These are phyloP conservation scores for Melipona beecheii DNA, from an alignment of 2,888 invertebrate genomes.

Conservation along the genomic window DNA sequence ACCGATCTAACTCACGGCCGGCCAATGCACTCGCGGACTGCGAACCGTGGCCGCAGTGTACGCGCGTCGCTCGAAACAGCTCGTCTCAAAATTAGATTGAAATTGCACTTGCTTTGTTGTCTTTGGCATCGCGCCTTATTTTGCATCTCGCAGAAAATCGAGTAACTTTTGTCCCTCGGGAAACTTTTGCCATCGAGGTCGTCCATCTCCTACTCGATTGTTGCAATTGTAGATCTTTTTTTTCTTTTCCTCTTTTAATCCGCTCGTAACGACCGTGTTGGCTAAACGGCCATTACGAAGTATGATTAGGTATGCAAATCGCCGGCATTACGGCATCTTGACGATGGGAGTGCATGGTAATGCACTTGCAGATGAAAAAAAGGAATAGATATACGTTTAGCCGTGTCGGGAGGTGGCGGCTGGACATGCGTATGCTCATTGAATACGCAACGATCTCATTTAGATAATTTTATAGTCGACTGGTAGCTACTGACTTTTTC, in stretches of 20 bases:
- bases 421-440: not conserved
- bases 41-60: constrained; percentile 69
- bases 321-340: not conserved
- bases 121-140: too few relatives aligned
- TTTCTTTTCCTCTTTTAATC: not conserved
- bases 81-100: constrained; percentile 31
- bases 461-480: not conserved
- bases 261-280: not conserved
- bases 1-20: constrained; percentile 82
- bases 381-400: not conserved
- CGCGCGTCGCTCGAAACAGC: constrained; percentile 49
- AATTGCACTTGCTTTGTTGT: too few relatives aligned
- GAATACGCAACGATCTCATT: constrained; percentile 1
- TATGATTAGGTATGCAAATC: not conserved
- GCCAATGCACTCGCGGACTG: constrained; percentile 78
- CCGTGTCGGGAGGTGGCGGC: not conserved
- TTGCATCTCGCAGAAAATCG: too few relatives aligned
- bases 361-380: not conserved
- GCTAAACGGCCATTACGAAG: not conserved
- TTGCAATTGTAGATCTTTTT: too few relatives aligned
- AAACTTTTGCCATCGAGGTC: too few relatives aligned
- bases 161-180: too few relatives aligned
- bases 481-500: not conserved
- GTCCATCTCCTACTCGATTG: too few relatives aligned
- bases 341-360: not conserved